phyloP scores from a whole-genome alignment of 2,113 vertebrate species.

The Mobula hypostoma region DNA sequence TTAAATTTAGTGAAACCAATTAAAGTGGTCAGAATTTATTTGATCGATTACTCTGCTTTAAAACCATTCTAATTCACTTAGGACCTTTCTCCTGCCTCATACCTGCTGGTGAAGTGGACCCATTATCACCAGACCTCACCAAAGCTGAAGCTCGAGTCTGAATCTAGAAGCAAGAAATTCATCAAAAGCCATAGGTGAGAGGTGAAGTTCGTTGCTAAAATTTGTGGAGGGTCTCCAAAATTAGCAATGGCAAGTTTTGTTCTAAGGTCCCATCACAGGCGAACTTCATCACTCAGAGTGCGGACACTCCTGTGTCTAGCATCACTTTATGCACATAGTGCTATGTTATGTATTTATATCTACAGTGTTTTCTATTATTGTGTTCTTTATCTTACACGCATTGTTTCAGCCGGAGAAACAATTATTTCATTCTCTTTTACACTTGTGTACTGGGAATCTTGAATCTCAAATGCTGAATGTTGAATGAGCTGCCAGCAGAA shows the following conservation, averaged over 20 bases:
- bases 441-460: too few relatives aligned
- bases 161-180: background rate
- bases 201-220: background rate
- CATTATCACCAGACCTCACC: slow-evolving; percentile 46
- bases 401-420: too few relatives aligned
- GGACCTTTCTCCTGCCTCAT: slow-evolving; percentile 43
- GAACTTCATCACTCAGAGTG: too few relatives aligned
- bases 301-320: too few relatives aligned
- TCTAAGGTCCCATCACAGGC: too few relatives aligned
- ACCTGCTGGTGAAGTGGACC: slow-evolving; percentile 44
- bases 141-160: slow-evolving; percentile 40
- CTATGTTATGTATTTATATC: too few relatives aligned
- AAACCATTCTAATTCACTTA: slow-evolving; percentile 50
- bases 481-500: too few relatives aligned
- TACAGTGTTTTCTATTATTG: too few relatives aligned
- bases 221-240: background rate
- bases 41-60: slow-evolving; percentile 44
- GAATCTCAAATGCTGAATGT: too few relatives aligned
- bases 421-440: too few relatives aligned
- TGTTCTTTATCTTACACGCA: too few relatives aligned
- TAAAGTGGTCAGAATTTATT: slow-evolving; percentile 46
- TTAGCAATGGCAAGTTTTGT: background rate
- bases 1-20: slow-evolving; percentile 47
- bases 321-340: too few relatives aligned
- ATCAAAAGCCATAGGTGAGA: background rate